Evolutionary conservation across 64 coral and sea anemone genomes (phyloP).

Genomic region (Stylophora pistillata): DNA sequence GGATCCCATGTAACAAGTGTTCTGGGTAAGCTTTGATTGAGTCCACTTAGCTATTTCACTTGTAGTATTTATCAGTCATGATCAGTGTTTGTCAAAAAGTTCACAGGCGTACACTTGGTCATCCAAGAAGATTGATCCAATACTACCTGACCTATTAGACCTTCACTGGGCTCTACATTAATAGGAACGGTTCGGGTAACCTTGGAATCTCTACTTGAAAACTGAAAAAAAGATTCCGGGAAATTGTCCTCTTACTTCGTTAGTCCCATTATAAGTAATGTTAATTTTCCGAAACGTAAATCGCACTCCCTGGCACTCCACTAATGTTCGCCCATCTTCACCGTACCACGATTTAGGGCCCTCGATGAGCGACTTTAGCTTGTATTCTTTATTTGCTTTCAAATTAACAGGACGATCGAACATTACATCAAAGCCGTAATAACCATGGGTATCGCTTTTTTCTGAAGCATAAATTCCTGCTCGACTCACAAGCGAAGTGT

Average conservation of each 20-base stretch:
- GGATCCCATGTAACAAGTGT: too few relatives aligned
- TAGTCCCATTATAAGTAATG: not conserved
- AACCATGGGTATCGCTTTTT: not conserved
- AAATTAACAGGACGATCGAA: not conserved
- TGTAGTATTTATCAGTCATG: too few relatives aligned
- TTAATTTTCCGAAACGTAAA: not conserved
- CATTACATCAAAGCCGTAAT: slow-evolving; percentile 5
- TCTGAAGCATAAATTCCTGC: not conserved
- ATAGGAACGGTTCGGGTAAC: too few relatives aligned
- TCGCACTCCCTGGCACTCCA: not conserved
- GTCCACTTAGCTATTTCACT: too few relatives aligned
- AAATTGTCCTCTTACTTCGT: not conserved
- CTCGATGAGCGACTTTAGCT: not conserved
- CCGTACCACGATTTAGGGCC: not conserved
- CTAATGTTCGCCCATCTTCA: not conserved
- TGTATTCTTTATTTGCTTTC: not conserved
- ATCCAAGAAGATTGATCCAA: too few relatives aligned
- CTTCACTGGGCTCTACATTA: too few relatives aligned
- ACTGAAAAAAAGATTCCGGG: not conserved
- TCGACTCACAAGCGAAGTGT: not conserved
- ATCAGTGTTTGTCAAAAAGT: too few relatives aligned
- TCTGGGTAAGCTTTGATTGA: too few relatives aligned
- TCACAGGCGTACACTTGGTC: too few relatives aligned
- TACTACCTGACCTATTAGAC: too few relatives aligned
- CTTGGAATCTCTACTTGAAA: too few relatives aligned